Evolutionary conservation across 2,888 invertebrate genomes (phyloP), one percentile per base, ranked within the genome.

Genomic region (Tuberolachnus salignus): DNA sequence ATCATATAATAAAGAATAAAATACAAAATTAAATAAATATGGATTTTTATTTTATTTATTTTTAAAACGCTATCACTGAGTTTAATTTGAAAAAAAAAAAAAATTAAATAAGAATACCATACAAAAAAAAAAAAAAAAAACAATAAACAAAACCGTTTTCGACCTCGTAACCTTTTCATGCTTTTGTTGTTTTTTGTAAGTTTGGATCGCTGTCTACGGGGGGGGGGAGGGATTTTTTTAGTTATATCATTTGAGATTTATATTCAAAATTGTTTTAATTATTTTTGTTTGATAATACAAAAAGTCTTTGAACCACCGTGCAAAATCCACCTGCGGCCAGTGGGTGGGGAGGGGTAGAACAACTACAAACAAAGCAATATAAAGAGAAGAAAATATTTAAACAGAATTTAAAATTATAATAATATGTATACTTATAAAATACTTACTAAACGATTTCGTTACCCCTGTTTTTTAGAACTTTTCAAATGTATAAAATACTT

Each of bases 101-200:
- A 59, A 53, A n/a, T n/a, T n/a, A n/a, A n/a, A n/a, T n/a, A n/a
- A n/a, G n/a, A n/a, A n/a, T n/a, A n/a, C n/a, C n/a, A n/a, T n/a
- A n/a, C n/a, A n/a, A n/a, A n/a, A n/a, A n/a, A n/a, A n/a, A n/a
- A n/a, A 61, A 49, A 34, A 53, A 16, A 57, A 53, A 59, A 53
- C 4, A 63, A 63, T 23, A 3, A 21, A 44, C 63, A 21, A 53
- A 61, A 80, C 63, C 69, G 71, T 73, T 69, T 61, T 70, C 71
- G 69, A 80, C 26, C 11, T 67, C 59, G 46, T 8, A 46, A 78
- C 55, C 57, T 44, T 46, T 21, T 42, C 34, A 6, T 34, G 34
- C 34, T 34, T 34, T 34, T 34, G 21, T 44, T 75, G 21, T 64
- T 61, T 57, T 46, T 21, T n/a, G 6, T 26, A 46, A 63, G 51